Percentiles rank a stretch among this genome's conserved stretches.
phyloP scores from a whole-genome alignment of 2,113 vertebrate species.

The Antigone vipio region DNA sequence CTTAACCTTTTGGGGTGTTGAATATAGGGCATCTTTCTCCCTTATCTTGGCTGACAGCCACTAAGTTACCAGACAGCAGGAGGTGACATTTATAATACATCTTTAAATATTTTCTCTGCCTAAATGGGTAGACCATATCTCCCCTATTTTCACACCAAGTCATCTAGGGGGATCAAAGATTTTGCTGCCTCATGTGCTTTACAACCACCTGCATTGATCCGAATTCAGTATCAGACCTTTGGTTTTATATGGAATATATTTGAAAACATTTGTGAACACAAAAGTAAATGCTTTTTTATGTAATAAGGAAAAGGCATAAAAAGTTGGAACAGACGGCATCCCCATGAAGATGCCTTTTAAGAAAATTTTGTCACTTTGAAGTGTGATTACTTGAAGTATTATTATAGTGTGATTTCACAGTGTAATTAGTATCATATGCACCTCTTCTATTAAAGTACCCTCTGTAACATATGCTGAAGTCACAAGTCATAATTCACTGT shows the following conservation, averaged over 20 bases:
- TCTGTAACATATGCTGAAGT: constrained; percentile 59
- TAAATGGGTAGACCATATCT: not conserved
- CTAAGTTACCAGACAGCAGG: not conserved
- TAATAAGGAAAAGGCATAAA: not conserved
- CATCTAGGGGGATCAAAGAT: not conserved
- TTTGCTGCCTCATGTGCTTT: not conserved
- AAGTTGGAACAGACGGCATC: not conserved
- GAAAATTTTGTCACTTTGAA: constrained; percentile 43
- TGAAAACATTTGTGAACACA: not conserved
- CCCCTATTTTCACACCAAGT: not conserved
- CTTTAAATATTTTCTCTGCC: not conserved
- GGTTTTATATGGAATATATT: not conserved
- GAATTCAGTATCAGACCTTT: not conserved
- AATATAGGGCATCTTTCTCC: not conserved
- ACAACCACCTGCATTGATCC: not conserved
- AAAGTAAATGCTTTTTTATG: not conserved
- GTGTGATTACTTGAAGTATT: constrained; percentile 42
- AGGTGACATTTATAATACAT: not conserved
- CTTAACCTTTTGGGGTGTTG: not conserved
- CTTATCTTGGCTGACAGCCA: not conserved
- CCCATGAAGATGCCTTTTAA: not conserved
- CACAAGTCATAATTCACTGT: constrained; percentile 48
- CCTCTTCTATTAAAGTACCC: constrained; percentile 16
- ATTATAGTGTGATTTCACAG: constrained; percentile 30
- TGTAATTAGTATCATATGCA: constrained; percentile 51